A percentile compares a stretch with the other conserved stretches of the same genome.
Evolutionary conservation across 1,140 invertebrate genomes (phyloP).

Genomic region (Nomia melanderi): DNA sequence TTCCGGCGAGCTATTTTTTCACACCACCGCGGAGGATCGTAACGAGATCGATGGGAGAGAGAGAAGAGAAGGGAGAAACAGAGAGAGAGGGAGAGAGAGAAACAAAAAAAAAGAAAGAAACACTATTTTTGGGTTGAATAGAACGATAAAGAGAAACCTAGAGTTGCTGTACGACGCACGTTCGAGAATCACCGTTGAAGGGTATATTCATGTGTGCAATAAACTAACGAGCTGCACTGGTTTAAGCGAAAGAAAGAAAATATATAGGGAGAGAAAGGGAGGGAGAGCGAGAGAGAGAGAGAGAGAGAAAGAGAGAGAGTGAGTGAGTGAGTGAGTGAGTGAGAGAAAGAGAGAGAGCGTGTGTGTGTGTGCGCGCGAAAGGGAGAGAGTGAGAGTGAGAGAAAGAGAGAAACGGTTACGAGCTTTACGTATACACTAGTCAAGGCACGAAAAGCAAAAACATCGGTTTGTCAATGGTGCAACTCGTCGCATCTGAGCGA

Average conservation of each 20-base stretch:
- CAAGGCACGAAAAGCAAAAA: slow-evolving; percentile 68
- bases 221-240: slow-evolving; percentile 58
- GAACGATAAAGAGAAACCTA: slow-evolving; percentile 10
- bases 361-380: too few species aligned
- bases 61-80: neutral
- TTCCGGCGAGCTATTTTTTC: slow-evolving; percentile 27
- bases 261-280: too few species aligned
- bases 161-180: slow-evolving; percentile 48
- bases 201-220: slow-evolving; percentile 59
- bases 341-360: too few species aligned
- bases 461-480: slow-evolving; percentile 70
- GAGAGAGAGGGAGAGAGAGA: neutral
- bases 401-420: slow-evolving; percentile 52
- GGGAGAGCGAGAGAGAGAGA: too few species aligned
- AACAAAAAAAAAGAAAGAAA: neutral
- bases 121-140: slow-evolving; percentile 44
- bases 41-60: neutral
- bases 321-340: too few species aligned
- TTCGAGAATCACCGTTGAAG: slow-evolving; percentile 49
- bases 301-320: too few species aligned
- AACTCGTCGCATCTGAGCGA: slow-evolving; percentile 69
- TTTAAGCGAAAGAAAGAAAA: slow-evolving; percentile 36
- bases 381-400: too few species aligned
- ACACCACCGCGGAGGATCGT: slow-evolving; percentile 8
- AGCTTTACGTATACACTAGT: slow-evolving; percentile 74